These are phyloP conservation scores for Falco berigora DNA, from an alignment of 2,797 vertebrate species.

Conservation along the genomic window DNA sequence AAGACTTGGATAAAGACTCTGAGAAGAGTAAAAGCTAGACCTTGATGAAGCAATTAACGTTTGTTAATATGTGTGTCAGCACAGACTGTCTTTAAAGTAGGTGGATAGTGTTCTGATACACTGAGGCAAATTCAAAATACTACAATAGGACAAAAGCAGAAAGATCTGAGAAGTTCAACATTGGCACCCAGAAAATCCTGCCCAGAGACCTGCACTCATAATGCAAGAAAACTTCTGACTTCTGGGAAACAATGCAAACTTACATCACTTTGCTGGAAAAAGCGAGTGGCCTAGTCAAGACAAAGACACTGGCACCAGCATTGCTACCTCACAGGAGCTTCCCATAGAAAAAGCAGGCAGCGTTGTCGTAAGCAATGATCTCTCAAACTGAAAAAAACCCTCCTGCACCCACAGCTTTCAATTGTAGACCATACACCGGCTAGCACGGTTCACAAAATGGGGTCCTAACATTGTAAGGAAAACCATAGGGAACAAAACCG, in stretches of 20 bases:
- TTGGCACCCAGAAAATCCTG: background rate
- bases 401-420: background rate
- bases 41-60: background rate
- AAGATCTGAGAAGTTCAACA: background rate
- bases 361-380: background rate
- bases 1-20: background rate
- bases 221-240: background rate
- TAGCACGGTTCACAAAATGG: background rate
- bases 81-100: background rate
- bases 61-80: background rate
- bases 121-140: background rate
- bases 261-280: background rate
- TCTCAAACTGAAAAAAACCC: background rate
- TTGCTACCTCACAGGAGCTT: background rate
- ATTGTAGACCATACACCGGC: background rate
- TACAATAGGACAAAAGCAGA: background rate
- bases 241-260: background rate
- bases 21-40: background rate
- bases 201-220: background rate
- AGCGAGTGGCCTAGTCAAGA: fast-evolving
- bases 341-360: background rate
- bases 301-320: background rate
- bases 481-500: background rate
- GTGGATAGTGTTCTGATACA: background rate
- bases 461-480: background rate